These are phyloP conservation scores for Drosophila biarmipes DNA, from an alignment of 1,140 invertebrate genomes.

Conservation along the genomic window DNA sequence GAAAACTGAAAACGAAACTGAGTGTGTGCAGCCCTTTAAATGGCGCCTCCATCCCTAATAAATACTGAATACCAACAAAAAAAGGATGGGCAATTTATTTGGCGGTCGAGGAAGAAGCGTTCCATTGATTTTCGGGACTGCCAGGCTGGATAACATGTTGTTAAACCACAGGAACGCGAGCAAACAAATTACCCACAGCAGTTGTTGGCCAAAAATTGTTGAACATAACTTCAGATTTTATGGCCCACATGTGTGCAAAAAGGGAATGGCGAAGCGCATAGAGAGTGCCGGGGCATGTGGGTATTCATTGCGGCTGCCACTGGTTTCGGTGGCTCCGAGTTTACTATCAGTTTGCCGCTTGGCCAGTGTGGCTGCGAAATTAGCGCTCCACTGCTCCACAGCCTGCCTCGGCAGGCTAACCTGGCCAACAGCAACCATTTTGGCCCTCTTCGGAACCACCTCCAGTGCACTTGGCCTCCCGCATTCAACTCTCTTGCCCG, in stretches of 20 bases:
- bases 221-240: slow-evolving; percentile 81
- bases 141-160: slow-evolving; percentile 49
- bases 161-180: slow-evolving; percentile 54
- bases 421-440: slow-evolving; percentile 36
- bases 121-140: slow-evolving; percentile 62
- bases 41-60: slow-evolving; percentile 40
- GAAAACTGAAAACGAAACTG: no score
- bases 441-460: background rate
- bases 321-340: slow-evolving; percentile 24
- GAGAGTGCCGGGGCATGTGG: slow-evolving; percentile 9
- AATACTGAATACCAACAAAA: slow-evolving; percentile 23
- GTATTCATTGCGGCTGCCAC: slow-evolving; percentile 27
- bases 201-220: slow-evolving; percentile 71
- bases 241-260: slow-evolving; percentile 70
- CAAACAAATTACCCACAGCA: slow-evolving; percentile 67
- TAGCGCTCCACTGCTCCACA: slow-evolving; percentile 52
- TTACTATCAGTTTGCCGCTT: slow-evolving; percentile 68
- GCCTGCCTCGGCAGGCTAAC: background rate
- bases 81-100: slow-evolving; percentile 45
- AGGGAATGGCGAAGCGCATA: slow-evolving; percentile 14
- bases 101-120: slow-evolving; percentile 22
- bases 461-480: background rate
- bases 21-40: slow-evolving; percentile 4
- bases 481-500: slow-evolving; percentile 18
- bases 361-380: slow-evolving; percentile 54